These are phyloP conservation scores for Gonioctena quinquepunctata DNA, from an alignment of 1,140 invertebrate species.

Conservation along the genomic window DNA sequence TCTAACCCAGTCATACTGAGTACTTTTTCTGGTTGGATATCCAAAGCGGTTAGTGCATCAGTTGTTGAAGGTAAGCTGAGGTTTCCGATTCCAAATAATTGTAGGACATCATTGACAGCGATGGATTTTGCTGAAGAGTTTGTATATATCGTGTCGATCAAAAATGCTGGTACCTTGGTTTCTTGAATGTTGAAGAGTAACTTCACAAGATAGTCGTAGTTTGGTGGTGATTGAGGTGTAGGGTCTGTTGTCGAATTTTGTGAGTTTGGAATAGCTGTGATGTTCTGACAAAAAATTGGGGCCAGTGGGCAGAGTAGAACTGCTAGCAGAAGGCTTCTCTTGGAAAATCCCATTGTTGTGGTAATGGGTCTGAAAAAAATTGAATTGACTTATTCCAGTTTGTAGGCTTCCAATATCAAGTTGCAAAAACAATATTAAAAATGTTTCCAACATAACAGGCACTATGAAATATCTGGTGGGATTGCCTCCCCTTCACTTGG, in stretches of 20 bases:
- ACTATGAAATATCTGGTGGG: too few species aligned
- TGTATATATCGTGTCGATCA: background rate
- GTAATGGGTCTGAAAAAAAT: background rate
- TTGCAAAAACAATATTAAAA: too few species aligned
- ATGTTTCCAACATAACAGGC: too few species aligned
- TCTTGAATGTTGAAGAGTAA: background rate
- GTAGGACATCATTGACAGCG: background rate
- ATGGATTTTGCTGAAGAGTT: background rate
- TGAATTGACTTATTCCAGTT: too few species aligned
- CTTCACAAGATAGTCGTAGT: conserved; percentile 9
- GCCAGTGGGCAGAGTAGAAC: background rate
- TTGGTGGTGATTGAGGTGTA: background rate
- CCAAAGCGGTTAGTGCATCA: background rate
- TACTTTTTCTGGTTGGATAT: background rate
- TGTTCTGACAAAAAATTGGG: background rate
- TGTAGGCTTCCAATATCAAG: too few species aligned
- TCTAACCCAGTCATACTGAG: conserved; percentile 11
- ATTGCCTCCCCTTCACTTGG: too few species aligned
- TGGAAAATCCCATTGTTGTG: background rate
- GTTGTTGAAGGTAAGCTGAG: background rate
- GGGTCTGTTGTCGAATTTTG: background rate
- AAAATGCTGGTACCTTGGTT: background rate
- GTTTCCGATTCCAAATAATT: background rate
- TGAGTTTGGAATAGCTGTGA: background rate
- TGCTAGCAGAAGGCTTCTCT: background rate